phyloP scores from a whole-genome alignment of 2,113 vertebrate genomes.

The Cyanoramphus novaezelandiae region DNA sequence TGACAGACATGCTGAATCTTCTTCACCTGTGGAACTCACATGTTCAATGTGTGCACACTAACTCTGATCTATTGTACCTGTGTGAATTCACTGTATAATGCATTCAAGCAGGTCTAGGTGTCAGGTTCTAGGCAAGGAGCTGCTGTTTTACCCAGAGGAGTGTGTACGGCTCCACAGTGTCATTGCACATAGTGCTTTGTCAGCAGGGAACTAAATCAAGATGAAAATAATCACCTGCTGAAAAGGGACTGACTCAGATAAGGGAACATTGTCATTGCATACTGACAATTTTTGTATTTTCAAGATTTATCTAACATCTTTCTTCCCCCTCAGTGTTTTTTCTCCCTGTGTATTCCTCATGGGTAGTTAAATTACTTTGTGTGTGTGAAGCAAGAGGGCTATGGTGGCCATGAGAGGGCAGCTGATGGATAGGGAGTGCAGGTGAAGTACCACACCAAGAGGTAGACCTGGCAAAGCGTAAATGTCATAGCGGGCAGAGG shows the following conservation, averaged over 20 bases:
- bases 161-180: fast-evolving
- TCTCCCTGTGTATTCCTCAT: fast-evolving
- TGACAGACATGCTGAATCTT: neutral
- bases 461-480: neutral
- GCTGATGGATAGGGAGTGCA: neutral
- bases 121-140: neutral
- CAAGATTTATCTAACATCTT: neutral
- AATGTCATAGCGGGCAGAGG: neutral
- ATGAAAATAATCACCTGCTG: neutral
- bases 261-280: neutral
- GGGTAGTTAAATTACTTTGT: neutral
- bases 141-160: neutral
- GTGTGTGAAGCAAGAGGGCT: neutral
- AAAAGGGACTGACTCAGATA: neutral
- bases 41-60: neutral
- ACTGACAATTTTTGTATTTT: neutral
- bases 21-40: neutral
- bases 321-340: fast-evolving
- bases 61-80: neutral
- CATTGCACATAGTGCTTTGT: neutral
- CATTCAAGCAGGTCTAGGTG: neutral
- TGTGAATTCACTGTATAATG: neutral
- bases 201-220: neutral
- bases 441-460: neutral
- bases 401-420: neutral